Evolutionary conservation across 2,888 invertebrate genomes (phyloP).

Genomic region (Diaphora mendica): DNA sequence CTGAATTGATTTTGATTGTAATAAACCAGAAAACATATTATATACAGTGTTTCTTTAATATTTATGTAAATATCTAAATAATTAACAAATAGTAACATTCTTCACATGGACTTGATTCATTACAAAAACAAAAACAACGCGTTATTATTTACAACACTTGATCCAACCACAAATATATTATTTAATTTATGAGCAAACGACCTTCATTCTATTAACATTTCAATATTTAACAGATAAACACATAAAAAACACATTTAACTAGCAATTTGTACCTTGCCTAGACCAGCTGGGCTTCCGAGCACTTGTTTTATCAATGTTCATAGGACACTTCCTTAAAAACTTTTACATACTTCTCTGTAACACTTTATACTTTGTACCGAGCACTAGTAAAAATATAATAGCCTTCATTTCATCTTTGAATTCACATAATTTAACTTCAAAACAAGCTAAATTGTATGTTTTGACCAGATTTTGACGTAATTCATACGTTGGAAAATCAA

Average conservation of each 20-base stretch:
- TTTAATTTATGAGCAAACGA: slow-evolving; percentile 23
- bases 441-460: slow-evolving; percentile 72
- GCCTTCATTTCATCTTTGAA: slow-evolving; percentile 31
- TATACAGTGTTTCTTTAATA: not conserved
- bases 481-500: slow-evolving; percentile 48
- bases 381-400: slow-evolving; percentile 44
- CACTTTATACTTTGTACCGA: slow-evolving; percentile 33
- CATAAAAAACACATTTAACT: slow-evolving; percentile 45
- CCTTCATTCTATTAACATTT: not conserved
- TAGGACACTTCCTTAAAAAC: slow-evolving; percentile 50
- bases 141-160: slow-evolving; percentile 5
- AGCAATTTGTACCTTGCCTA: slow-evolving; percentile 54
- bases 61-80: not conserved
- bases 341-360: slow-evolving; percentile 44
- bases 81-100: not conserved
- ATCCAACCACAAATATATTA: slow-evolving; percentile 30
- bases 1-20: not conserved
- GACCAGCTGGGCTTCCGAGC: slow-evolving; percentile 72
- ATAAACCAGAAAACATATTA: not conserved
- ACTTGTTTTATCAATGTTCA: slow-evolving; percentile 53
- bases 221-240: slow-evolving; percentile 26
- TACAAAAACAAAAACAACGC: slow-evolving; percentile 28
- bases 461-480: slow-evolving; percentile 68
- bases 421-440: slow-evolving; percentile 56
- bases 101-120: not conserved